A percentile compares a stretch with the other conserved stretches of the same genome.
Conservation (phyloP, 2,797 vertebrate genomes). For the Leontocebus nigricollis region DNA sequence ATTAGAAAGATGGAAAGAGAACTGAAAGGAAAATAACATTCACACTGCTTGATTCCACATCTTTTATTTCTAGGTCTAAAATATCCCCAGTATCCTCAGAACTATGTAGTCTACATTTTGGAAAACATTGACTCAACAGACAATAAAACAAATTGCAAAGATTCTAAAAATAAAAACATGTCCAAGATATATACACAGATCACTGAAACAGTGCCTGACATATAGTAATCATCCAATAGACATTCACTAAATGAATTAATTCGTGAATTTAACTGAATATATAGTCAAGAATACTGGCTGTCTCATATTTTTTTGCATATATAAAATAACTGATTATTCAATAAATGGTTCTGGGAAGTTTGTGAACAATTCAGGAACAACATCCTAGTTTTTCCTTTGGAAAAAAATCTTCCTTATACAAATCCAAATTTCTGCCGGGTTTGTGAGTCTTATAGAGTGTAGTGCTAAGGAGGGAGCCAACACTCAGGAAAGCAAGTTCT, state of each 20-base stretch:
- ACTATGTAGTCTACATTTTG: neutral
- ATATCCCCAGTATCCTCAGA: neutral
- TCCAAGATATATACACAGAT: neutral
- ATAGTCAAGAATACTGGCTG: neutral
- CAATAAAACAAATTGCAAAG: constrained; percentile 1
- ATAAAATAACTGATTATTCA: constrained; percentile 9
- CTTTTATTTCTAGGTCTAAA: constrained; percentile 26
- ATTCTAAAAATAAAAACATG: neutral
- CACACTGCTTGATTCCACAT: neutral
- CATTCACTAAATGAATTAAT: neutral
- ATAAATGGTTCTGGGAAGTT: constrained; percentile 3
- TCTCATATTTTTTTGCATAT: neutral
- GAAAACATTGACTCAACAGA: constrained; percentile 36
- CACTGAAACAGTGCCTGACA: neutral
- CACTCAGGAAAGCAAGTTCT: neutral
- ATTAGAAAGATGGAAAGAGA: neutral
- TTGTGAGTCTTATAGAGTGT: neutral
- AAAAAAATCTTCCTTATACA: neutral
- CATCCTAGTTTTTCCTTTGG: neutral
- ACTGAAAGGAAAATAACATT: neutral
- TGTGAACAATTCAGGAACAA: neutral
- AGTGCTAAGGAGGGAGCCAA: neutral
- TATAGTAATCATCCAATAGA: neutral
- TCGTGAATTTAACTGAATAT: neutral
- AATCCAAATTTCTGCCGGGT: neutral